phyloP scores from a whole-genome alignment of 2,797 vertebrate species.

The Enteromius fasciolatus region DNA sequence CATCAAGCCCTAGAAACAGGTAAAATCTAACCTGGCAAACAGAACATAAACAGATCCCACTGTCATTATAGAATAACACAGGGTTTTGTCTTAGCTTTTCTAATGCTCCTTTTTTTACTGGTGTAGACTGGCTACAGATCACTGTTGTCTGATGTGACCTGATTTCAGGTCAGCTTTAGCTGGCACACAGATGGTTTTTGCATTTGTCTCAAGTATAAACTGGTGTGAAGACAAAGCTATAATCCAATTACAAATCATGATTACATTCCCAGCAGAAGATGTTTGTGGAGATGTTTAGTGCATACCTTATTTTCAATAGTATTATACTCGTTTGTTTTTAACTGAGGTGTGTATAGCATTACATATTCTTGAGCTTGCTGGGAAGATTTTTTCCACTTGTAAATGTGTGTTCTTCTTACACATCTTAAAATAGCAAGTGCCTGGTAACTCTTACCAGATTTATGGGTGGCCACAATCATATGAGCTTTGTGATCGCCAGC shows the following conservation, averaged over 20 bases:
- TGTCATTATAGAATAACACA: background rate
- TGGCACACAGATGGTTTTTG: background rate
- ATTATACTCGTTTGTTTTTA: background rate
- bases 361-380: background rate
- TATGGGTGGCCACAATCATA: background rate
- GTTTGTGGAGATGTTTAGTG: background rate
- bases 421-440: background rate
- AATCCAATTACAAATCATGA: background rate
- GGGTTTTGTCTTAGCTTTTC: background rate
- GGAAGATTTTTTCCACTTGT: background rate
- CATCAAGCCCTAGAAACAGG: background rate
- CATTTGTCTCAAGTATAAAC: slow-evolving; percentile 13
- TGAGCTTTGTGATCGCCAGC: background rate
- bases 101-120: background rate
- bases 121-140: background rate
- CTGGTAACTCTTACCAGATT: background rate
- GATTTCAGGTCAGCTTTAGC: background rate
- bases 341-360: no score
- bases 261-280: background rate
- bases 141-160: background rate
- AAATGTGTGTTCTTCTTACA: background rate
- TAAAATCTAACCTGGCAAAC: background rate
- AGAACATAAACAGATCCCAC: background rate
- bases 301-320: background rate
- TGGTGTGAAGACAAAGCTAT: background rate